phyloP scores from a whole-genome alignment of 2,888 invertebrate species.

The Athalia cordata region DNA sequence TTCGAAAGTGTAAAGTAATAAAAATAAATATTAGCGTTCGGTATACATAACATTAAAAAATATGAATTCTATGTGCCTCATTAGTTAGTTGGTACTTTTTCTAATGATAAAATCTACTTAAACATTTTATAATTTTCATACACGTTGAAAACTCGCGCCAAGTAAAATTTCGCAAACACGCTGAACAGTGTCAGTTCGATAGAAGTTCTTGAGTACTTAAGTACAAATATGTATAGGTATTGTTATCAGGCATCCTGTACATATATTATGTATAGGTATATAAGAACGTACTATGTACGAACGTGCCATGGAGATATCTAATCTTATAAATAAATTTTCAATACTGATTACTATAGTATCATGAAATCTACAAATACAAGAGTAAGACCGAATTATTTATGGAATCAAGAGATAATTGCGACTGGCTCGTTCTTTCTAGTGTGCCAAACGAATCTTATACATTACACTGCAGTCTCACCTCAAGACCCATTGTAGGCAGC shows the following conservation, averaged over 20 bases:
- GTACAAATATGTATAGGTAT: slow-evolving; percentile 13
- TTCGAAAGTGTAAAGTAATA: slow-evolving; percentile 33
- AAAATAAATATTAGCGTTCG: slow-evolving; percentile 41
- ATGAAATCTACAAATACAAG: background rate
- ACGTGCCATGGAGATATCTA: slow-evolving; percentile 32
- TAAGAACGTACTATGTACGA: slow-evolving; percentile 1
- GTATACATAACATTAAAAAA: slow-evolving; percentile 35
- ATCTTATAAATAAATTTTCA: slow-evolving; percentile 6
- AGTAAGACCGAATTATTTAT: background rate
- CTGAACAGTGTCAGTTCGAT: slow-evolving; percentile 28
- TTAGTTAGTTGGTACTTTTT: slow-evolving; percentile 9
- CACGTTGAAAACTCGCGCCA: background rate
- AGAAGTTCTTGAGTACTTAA: slow-evolving; percentile 29
- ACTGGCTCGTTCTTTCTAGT: background rate
- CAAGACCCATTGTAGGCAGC: background rate
- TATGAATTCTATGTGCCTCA: background rate
- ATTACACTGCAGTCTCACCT: background rate
- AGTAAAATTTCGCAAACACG: slow-evolving; percentile 4
- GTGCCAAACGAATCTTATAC: background rate
- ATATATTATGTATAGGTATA: background rate
- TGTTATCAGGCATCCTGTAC: no score
- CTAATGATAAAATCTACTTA: slow-evolving; percentile 2
- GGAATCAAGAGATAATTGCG: background rate
- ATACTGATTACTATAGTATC: slow-evolving; percentile 18
- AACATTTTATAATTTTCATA: slow-evolving; percentile 9